Conservation (phyloP, 2,797 vertebrate genomes). For the Carcharodon carcharias region DNA sequence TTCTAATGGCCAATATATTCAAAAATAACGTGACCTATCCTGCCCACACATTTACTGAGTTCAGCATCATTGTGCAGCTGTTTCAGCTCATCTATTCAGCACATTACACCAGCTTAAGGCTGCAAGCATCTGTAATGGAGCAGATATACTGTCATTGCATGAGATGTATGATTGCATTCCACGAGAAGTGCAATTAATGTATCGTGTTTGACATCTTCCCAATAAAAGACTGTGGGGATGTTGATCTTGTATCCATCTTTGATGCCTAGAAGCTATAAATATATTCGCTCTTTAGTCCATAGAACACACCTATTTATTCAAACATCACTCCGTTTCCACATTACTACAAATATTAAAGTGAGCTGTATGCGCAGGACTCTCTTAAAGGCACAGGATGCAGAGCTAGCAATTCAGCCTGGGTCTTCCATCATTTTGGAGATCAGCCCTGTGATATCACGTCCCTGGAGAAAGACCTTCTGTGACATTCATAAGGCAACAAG, state of each 20-base stretch:
- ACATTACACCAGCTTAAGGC: background rate
- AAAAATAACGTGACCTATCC: background rate
- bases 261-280: background rate
- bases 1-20: background rate
- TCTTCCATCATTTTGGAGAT: background rate
- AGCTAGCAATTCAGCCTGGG: too few relatives aligned
- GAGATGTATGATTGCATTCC: background rate
- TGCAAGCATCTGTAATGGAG: background rate
- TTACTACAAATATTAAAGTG: background rate
- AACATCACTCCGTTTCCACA: background rate
- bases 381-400: background rate
- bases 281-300: background rate
- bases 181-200: slow-evolving; percentile 12
- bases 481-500: background rate
- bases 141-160: background rate
- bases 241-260: background rate
- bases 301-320: background rate
- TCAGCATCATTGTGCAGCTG: background rate
- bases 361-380: background rate
- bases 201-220: slow-evolving; percentile 3
- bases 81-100: background rate
- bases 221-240: slow-evolving; percentile 2
- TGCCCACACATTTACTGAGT: background rate
- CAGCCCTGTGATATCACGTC: background rate
- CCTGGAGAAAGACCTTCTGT: background rate